Evolutionary conservation across 1,140 invertebrate species (phyloP).

Genomic region (Caenorhabditis remanei): DNA sequence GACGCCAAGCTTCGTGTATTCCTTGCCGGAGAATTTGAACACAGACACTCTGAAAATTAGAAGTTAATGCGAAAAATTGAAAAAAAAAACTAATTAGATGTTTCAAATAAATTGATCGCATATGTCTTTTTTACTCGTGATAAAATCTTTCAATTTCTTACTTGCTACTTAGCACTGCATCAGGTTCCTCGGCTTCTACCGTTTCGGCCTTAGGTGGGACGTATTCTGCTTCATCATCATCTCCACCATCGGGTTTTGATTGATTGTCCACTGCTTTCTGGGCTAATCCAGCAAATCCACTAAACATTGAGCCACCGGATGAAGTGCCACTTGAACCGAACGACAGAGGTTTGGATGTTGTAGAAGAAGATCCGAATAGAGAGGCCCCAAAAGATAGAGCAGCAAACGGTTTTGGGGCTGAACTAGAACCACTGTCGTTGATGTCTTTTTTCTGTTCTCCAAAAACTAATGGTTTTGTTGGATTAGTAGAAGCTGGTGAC

Average conservation of each 20-base stretch:
- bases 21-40: conserved; percentile 58
- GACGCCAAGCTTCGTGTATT: conserved; percentile 51
- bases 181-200: conserved; percentile 53
- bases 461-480: not conserved
- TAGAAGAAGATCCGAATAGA: not conserved
- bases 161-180: conserved; percentile 41
- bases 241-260: not conserved
- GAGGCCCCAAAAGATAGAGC: conserved; percentile 14
- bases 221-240: conserved; percentile 53
- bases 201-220: conserved; percentile 59
- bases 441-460: not conserved
- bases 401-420: not conserved
- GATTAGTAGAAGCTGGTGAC: not conserved
- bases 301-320: not conserved
- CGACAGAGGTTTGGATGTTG: not conserved
- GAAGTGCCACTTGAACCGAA: not conserved
- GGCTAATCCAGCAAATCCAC: conserved; percentile 23
- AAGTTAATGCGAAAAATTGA: not conserved
- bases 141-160: not conserved
- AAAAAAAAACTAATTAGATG: not conserved
- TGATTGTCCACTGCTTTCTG: conserved; percentile 23
- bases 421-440: not conserved
- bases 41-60: conserved; percentile 46
- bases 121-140: not conserved
- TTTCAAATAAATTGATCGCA: too few relatives aligned